Conservation (phyloP, 2,113 vertebrate genomes). For the Emydocephalus ijimae region DNA sequence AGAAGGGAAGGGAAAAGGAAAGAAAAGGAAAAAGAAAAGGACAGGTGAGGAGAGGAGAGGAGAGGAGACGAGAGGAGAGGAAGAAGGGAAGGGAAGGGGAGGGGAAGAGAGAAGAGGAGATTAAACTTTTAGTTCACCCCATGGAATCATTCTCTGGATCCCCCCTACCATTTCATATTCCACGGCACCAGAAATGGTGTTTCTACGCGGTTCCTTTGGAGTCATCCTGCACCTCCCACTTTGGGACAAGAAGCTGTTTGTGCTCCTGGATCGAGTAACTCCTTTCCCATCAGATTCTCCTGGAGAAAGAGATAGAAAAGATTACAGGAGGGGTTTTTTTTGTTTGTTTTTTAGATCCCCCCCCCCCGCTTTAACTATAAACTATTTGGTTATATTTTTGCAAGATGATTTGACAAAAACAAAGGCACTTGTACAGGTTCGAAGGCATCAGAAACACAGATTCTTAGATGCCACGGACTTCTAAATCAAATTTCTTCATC, state of each 20-base stretch:
- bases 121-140: not conserved
- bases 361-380: not conserved
- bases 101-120: not conserved
- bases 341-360: not conserved
- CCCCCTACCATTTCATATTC: conserved; percentile 36
- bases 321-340: too few species aligned
- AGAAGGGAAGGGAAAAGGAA: not conserved
- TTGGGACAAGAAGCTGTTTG: conserved; percentile 33
- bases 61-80: not conserved
- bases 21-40: too few species aligned
- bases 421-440: not conserved
- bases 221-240: not conserved
- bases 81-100: not conserved
- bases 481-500: not conserved
- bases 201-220: conserved; percentile 22
- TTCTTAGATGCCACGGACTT: not conserved
- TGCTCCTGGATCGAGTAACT: conserved; percentile 43
- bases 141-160: not conserved
- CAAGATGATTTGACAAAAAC: not conserved
- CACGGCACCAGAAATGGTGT: conserved; percentile 38
- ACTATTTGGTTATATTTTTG: not conserved
- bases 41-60: too few species aligned
- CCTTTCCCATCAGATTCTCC: conserved; percentile 20
- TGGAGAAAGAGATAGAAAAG: not conserved
- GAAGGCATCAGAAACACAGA: not conserved